A percentile compares a stretch with the other conserved stretches of the same genome.
These are phyloP conservation scores for Paramormyrops kingsleyae DNA, from an alignment of 2,113 vertebrate species.

Conservation along the genomic window DNA sequence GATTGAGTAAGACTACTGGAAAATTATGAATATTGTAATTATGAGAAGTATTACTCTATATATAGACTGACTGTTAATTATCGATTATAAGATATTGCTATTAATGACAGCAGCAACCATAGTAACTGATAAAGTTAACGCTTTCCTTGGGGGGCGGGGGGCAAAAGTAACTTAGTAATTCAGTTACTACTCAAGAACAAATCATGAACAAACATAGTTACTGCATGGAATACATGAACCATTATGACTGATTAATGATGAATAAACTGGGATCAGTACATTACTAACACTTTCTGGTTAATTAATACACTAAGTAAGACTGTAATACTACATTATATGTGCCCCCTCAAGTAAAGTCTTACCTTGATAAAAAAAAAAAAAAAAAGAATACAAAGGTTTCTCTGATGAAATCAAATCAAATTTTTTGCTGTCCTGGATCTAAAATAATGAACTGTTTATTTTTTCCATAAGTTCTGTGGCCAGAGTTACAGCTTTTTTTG, in stretches of 20 bases:
- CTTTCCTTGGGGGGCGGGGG: not conserved
- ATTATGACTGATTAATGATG: not conserved
- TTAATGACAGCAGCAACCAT: not conserved
- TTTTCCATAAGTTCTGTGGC: slow-evolving; percentile 21
- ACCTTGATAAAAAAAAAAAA: not conserved
- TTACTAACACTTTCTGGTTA: not conserved
- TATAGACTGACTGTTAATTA: not conserved
- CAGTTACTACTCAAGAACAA: not conserved
- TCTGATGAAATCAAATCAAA: not conserved
- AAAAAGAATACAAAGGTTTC: not conserved
- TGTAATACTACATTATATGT: not conserved
- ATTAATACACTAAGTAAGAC: not conserved
- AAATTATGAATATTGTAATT: not conserved
- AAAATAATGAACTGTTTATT: slow-evolving; percentile 18
- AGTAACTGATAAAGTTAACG: not conserved
- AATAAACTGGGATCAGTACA: not conserved
- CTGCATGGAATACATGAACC: not conserved
- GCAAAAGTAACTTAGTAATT: not conserved
- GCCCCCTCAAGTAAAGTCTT: not conserved
- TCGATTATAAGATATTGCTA: not conserved
- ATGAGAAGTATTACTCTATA: not conserved
- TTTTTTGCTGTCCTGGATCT: slow-evolving; percentile 5
- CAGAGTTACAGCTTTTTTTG: slow-evolving; percentile 24
- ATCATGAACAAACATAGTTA: not conserved
- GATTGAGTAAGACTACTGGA: not conserved